These are phyloP conservation scores for Ochropleura leucogaster DNA, from an alignment of 2,888 invertebrate genomes.

Conservation along the genomic window DNA sequence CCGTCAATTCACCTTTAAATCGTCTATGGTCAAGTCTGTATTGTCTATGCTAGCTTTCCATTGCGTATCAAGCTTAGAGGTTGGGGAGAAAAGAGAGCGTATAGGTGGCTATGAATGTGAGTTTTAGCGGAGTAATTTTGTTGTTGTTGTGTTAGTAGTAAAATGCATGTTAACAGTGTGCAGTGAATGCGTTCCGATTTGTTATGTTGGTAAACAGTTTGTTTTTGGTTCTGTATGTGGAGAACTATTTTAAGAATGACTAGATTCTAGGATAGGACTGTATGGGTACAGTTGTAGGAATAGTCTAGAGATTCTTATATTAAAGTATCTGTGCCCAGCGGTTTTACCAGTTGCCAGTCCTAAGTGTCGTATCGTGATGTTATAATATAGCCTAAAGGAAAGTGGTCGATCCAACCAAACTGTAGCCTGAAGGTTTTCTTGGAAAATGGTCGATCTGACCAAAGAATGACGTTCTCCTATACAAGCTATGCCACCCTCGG, in stretches of 20 bases:
- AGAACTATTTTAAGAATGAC: not conserved
- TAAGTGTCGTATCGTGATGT: no score
- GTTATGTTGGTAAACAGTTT: not conserved
- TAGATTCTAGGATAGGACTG: no score
- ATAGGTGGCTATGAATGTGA: conserved; percentile 12
- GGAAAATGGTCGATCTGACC: no score
- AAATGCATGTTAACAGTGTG: conserved; percentile 1
- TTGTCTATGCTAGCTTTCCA: conserved; percentile 21
- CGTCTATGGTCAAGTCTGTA: not conserved
- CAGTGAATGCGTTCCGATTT: conserved; percentile 42
- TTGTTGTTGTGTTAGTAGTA: conserved; percentile 7
- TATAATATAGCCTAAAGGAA: no score
- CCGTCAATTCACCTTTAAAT: conserved; percentile 10
- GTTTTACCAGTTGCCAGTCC: no score
- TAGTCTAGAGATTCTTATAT: no score
- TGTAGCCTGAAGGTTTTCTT: no score
- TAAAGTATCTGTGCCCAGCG: no score
- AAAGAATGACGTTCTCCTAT: no score
- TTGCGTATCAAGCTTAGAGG: conserved; percentile 28
- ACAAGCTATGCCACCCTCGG: no score
- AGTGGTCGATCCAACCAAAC: no score
- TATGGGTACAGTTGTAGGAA: no score
- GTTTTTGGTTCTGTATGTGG: conserved; percentile 4
- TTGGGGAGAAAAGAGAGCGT: not conserved
- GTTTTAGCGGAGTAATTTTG: not conserved